Base-by-base conservation (phyloP, 2,888 invertebrate species). In the Tricholauxania praeusta region DNA sequence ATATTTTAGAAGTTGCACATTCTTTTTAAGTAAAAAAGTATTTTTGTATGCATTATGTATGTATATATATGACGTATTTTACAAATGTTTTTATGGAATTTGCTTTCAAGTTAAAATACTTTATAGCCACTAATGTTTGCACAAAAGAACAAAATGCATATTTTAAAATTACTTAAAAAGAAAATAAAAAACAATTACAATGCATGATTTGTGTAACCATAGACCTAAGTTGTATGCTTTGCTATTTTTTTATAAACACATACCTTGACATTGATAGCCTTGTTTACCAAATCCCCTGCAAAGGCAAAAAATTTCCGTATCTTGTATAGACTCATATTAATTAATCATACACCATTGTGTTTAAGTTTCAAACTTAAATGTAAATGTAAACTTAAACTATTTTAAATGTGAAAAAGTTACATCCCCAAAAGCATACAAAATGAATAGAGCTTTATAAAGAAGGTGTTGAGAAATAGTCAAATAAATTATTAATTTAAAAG, bases 231-330 rank as follows among this genome's bases (percentile, higher is more conserved):
- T 53, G 57, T 39, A 49, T 60, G 59, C 52, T 51, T 39, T 39
- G 39, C 39, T 39, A 39, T 39, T 39, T 52, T 70, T 63, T 74
- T 60, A 73, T 73, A 82, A 80, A 83, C 83, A 87, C 87, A 88
- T 92, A 96, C 96, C 96, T 95, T 97, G 97, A 91, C 97, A 97
- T 89, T 97, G 97, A 91, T 97, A 97, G 88, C 97, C 97, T 91
- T 97, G 97, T 90, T 96, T 97, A 88, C 96, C 97, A 89, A 97
- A 91, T 88, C 96, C 96, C 96, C 96, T 96, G 93, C 87, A 93
- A 89, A 89, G 87, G 89, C 89, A 87, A 89, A 89, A 87, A 87
- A 86, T 86, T 84, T 85, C 86, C 86, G 84, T 85, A 84, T 84
- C 86, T 85, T 86, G 86, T 84, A 83, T 82, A 83, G 57, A 72